These are phyloP conservation scores for Piliocolobus tephrosceles DNA, from an alignment of 2,113 vertebrate genomes.

Conservation along the genomic window DNA sequence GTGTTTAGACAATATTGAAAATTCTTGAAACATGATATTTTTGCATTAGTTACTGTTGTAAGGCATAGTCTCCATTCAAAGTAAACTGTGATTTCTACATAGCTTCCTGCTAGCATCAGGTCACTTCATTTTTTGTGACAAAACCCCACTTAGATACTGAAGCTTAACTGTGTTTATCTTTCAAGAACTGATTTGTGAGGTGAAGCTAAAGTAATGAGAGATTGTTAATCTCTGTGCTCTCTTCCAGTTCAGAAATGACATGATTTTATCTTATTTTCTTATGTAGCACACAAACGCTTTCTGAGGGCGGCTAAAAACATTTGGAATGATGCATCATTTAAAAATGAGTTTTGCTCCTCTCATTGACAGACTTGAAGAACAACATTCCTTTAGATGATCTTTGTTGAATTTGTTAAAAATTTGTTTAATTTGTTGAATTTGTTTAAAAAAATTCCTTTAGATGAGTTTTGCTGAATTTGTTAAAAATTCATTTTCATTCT, in stretches of 20 bases:
- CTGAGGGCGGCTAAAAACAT: background rate
- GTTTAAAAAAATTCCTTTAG: background rate
- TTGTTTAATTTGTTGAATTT: background rate
- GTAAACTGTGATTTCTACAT: background rate
- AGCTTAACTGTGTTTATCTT: background rate
- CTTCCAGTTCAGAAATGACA: background rate
- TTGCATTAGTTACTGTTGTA: background rate
- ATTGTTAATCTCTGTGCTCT: background rate
- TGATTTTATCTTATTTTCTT: background rate
- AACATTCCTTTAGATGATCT: background rate
- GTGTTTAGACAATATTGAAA: background rate
- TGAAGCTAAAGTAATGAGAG: background rate
- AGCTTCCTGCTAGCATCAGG: background rate
- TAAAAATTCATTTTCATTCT: constrained; percentile 25
- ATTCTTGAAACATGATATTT: background rate
- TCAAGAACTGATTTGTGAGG: constrained; percentile 11
- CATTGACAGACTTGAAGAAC: background rate
- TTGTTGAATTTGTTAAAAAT: background rate
- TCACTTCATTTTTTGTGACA: background rate
- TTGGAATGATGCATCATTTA: background rate
- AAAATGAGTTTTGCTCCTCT: background rate
- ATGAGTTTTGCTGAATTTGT: background rate
- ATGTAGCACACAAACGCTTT: background rate
- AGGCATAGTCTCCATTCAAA: background rate
- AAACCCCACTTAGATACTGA: background rate